Conservation (phyloP, 2,888 invertebrate species). For the Temnothorax ravouxi region DNA sequence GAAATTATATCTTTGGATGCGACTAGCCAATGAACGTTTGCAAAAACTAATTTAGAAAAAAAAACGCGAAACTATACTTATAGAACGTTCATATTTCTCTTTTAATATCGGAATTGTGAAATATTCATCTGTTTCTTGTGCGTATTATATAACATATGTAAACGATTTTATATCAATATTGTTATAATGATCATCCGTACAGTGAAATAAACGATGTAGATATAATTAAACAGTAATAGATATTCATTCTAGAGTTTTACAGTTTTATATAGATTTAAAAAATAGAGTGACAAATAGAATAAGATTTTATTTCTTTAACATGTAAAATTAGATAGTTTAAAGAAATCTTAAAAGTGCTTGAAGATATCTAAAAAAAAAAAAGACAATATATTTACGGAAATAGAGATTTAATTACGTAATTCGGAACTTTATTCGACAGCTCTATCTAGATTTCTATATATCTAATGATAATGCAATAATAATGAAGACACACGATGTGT, state of each 20-base stretch:
- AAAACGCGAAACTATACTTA: neutral
- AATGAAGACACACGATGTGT: neutral
- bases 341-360: neutral
- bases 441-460: neutral
- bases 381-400: neutral
- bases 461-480: neutral
- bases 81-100: neutral
- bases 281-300: neutral
- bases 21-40: neutral
- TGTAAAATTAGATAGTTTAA: neutral
- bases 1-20: conserved; percentile 9
- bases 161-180: neutral
- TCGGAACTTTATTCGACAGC: neutral
- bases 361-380: neutral
- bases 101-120: neutral
- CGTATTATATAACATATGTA: neutral
- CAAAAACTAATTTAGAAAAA: neutral
- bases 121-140: neutral
- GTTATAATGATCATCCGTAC: neutral
- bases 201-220: neutral
- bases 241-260: neutral
- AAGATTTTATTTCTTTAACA: neutral
- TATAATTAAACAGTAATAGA: neutral
- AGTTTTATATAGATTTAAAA: neutral
- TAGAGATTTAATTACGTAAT: neutral